Base-by-base conservation (phyloP, 2,797 vertebrate species). In the Chrosomus eos region DNA sequence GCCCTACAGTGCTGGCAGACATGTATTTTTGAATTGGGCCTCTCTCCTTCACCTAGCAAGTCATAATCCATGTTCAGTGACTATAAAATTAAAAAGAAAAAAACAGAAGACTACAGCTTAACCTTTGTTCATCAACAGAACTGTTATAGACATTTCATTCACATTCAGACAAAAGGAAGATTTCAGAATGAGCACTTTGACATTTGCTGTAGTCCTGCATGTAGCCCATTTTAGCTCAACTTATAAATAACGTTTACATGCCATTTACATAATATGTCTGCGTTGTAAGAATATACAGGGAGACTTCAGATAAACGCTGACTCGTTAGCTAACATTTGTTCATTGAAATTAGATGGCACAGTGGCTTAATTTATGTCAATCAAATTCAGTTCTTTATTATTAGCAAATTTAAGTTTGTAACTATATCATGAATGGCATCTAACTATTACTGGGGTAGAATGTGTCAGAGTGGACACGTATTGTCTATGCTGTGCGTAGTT, bases 1-100 rank as follows among this genome's bases (percentile, higher is more conserved):
- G 84, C 84, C 19, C 48, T 83, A 64, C 87, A 88, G 77, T 84
- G 72, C 72, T 86, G 76, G 82, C 87, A 88, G 43, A 70, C 67
- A 60, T 88, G 64, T 19, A 26, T 33, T 48, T 81, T 83, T 64
- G 71, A 40, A 71, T 18, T 76, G 23, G 38, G 64, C n/a, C 26
- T 73, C 43, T 67, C 48, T 18, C 75, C 84, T 53, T 81, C 71
- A 23, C 66, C 74, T 45, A 62, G 76, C 26, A 16, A n/a, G 16
- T 21, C 43, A 48, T 55, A 36, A 18, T 66, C 78, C 66, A 60
- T 13, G 23, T 14, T 45, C 21, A 8, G 28, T 51, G 58, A 70
- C 87, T 86, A 71, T 66, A 48, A 14, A 79, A 43, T 70, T n/a
- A 14, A 62, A 1, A 64, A 10, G 21, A 36, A 14, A 43, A 64